Evolutionary conservation across 2,888 invertebrate genomes (phyloP), one percentile per base, ranked within the genome.

Genomic region (Gisinianus flammeolus): DNA sequence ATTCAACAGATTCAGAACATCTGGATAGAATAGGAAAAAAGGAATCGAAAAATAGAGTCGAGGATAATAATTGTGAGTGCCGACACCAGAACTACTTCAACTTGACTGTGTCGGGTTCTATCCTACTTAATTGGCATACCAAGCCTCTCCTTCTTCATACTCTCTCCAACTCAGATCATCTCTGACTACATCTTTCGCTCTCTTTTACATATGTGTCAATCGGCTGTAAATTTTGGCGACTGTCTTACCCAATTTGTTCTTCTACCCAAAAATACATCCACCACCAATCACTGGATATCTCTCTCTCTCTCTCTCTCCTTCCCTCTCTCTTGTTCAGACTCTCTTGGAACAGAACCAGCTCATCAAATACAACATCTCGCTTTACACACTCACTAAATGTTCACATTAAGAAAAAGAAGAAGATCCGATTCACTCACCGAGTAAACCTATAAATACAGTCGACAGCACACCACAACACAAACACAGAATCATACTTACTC

Each of bases 161-260:
- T 76, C 78, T 78, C 76, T 70, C 76, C 70, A 19, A 54, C 71
- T 76, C 73, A 64, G 66, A 73, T 58, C 58, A 72, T 58, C 72
- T 74, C 76, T 74, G 52, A 66, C 78, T 70, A 71, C 79, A 80
- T 80, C 79, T 76, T 71, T 26, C 33, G n/a, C 30, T 58, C 68
- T 69, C 26, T 67, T 82, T 82, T 80, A 84, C 85, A 83, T 83
- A 84, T 81, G 83, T 85, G 85, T 85, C 85, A 85, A 85, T 85
- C 83, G 85, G 83, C 85, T 85, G 85, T 85, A 85, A 85, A 85
- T 85, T 85, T 85, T 85, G 85, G 85, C 85, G 84, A 84, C 84
- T 85, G 85, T 85, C 84, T 84, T 82, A 81, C 81, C 84, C 84
- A 85, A 85, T 85, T 85, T 85, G 85, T 85, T 84, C 85, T 84